Conservation (phyloP, 1,140 invertebrate genomes). For the Holcopasites calliopsidis region DNA sequence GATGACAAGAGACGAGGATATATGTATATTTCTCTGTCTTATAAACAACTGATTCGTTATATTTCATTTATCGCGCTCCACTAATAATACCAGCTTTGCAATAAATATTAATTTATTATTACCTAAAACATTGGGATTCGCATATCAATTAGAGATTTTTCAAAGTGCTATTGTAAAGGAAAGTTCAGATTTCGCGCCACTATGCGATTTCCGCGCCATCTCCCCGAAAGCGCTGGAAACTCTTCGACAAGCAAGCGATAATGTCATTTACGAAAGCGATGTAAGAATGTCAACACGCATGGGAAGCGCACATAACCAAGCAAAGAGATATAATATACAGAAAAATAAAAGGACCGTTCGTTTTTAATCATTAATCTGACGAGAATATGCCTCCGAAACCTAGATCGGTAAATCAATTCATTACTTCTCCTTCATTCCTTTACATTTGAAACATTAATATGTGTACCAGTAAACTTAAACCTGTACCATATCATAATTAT, state of each 20-base stretch:
- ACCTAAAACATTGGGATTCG: no score
- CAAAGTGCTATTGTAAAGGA: no score
- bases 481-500: background rate
- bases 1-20: no score
- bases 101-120: no score
- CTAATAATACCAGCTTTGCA: no score
- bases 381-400: constrained; percentile 44
- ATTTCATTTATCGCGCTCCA: no score
- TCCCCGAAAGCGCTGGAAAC: background rate
- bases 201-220: background rate
- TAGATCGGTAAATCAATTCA: constrained; percentile 16
- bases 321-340: background rate
- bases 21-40: no score
- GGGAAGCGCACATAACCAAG: background rate
- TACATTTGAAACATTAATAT: background rate
- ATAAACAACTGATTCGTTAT: no score
- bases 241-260: background rate
- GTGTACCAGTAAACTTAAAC: background rate
- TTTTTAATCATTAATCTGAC: background rate
- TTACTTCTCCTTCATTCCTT: background rate
- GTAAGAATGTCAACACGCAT: background rate
- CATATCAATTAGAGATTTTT: no score
- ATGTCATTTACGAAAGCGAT: background rate
- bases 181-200: background rate
- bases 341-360: background rate